Percentiles rank a stretch among this genome's conserved stretches.
Evolutionary conservation across 2,888 invertebrate genomes (phyloP).

Genomic region (Harpagoxenus sublaevis): DNA sequence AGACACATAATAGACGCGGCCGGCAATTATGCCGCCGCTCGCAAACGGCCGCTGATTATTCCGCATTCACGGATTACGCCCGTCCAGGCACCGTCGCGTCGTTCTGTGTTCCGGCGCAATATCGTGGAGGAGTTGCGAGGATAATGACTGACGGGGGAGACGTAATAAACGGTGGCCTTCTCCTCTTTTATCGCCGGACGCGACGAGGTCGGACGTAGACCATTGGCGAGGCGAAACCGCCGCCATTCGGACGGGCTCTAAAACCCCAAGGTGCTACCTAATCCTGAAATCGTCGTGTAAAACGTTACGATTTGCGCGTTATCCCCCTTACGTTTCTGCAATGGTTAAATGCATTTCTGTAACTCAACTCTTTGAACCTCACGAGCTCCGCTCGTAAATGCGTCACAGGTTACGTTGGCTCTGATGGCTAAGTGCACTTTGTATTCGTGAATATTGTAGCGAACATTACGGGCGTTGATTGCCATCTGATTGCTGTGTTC

Average conservation of each 20-base stretch:
- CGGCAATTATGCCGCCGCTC: constrained; percentile 52
- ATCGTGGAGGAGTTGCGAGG: constrained; percentile 52
- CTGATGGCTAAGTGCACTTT: constrained; percentile 42
- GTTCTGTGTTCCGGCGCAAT: constrained; percentile 39
- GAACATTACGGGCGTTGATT: constrained; percentile 6
- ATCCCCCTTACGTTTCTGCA: constrained; percentile 19
- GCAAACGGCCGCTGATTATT: constrained; percentile 59
- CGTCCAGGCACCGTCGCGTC: constrained; percentile 24
- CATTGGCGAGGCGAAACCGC: constrained; percentile 34
- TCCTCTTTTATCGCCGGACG: constrained; percentile 54
- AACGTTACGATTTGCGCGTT: constrained; percentile 50
- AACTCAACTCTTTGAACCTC: constrained; percentile 37
- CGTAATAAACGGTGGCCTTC: constrained; percentile 56
- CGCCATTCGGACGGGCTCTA: constrained; percentile 44
- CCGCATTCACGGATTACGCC: constrained; percentile 53
- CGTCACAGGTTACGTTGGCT: constrained; percentile 18
- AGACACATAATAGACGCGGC: constrained; percentile 37
- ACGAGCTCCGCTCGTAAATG: constrained; percentile 28
- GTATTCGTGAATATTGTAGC: constrained; percentile 40
- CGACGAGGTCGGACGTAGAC: constrained; percentile 31
- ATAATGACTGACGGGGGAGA: constrained; percentile 57
- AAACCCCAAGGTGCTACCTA: constrained; percentile 50
- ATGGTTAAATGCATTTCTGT: constrained; percentile 45
- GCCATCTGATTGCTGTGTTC: constrained; percentile 23
- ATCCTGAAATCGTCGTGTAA: constrained; percentile 54